These are phyloP conservation scores for Galagoides demidoff DNA, from an alignment of 2,797 vertebrate genomes.

Conservation along the genomic window DNA sequence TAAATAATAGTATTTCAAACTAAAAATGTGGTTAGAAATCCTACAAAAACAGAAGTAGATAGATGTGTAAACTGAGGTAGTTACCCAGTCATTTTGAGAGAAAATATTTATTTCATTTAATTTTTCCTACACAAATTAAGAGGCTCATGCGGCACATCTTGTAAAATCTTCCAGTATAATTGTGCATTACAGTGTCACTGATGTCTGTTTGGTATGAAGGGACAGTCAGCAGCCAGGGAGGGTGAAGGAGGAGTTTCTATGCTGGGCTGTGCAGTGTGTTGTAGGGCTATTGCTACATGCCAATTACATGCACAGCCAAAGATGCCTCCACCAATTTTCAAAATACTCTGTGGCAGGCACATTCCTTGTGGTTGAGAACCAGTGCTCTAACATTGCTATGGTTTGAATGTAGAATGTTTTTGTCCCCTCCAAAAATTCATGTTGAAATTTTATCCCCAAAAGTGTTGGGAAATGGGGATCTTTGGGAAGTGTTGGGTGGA, in stretches of 20 bases:
- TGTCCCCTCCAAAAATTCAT: not conserved
- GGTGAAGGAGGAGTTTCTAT: not conserved
- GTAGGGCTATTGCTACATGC: no score
- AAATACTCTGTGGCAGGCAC: not conserved
- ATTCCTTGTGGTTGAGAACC: not conserved
- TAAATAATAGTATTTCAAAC: conserved; percentile 1
- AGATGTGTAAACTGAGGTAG: not conserved
- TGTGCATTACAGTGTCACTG: not conserved
- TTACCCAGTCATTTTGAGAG: not conserved
- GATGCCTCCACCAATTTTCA: not conserved
- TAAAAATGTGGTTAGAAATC: not conserved
- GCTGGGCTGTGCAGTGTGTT: not conserved
- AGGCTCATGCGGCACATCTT: not conserved
- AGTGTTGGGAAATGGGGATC: not conserved
- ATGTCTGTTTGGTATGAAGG: not conserved
- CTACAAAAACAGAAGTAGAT: not conserved
- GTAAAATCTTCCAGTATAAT: not conserved
- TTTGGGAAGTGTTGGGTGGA: not conserved
- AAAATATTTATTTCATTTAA: conserved; percentile 17
- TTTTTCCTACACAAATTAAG: conserved; percentile 15
- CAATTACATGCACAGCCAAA: not conserved
- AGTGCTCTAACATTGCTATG: not conserved
- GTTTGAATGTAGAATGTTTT: not conserved
- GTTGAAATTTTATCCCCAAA: not conserved
- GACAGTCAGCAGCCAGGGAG: not conserved